Evolutionary conservation across 1,140 invertebrate genomes (phyloP).

Genomic region (Bombus turneri): DNA sequence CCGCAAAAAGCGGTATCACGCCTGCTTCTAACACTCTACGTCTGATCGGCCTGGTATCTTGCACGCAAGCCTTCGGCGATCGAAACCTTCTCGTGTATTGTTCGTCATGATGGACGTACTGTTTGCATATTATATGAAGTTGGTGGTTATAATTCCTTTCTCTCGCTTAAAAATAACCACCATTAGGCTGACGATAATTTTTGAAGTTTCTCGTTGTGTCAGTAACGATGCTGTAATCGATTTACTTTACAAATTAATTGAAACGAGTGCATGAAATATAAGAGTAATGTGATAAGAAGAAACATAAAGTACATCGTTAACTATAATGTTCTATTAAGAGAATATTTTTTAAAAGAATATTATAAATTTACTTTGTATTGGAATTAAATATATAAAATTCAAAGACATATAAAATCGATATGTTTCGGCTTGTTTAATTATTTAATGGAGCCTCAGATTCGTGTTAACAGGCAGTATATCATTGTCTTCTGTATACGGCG

Average conservation of each 20-base stretch:
- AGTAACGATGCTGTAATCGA: too few relatives aligned
- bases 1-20: conserved; percentile 62
- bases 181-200: background rate
- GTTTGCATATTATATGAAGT: conserved; percentile 61
- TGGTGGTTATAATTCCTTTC: conserved; percentile 9
- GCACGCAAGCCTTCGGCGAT: conserved; percentile 58
- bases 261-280: background rate
- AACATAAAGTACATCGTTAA: background rate
- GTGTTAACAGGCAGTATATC: conserved; percentile 62
- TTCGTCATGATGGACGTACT: conserved; percentile 40
- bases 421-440: conserved; percentile 28
- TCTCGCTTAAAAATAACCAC: background rate
- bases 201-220: background rate
- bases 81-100: conserved; percentile 48
- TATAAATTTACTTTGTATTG: background rate
- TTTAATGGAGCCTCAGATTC: conserved; percentile 49
- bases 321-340: background rate
- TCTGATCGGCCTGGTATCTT: conserved; percentile 41
- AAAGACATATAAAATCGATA: background rate
- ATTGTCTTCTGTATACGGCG: conserved; percentile 24
- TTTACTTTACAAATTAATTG: background rate
- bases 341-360: background rate
- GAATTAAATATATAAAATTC: background rate
- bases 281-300: background rate
- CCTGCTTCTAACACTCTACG: conserved; percentile 62